Percentiles rank a stretch among this genome's conserved stretches.
These are phyloP conservation scores for Nannospalax galili DNA, from an alignment of 2,113 vertebrate genomes.

Conservation along the genomic window DNA sequence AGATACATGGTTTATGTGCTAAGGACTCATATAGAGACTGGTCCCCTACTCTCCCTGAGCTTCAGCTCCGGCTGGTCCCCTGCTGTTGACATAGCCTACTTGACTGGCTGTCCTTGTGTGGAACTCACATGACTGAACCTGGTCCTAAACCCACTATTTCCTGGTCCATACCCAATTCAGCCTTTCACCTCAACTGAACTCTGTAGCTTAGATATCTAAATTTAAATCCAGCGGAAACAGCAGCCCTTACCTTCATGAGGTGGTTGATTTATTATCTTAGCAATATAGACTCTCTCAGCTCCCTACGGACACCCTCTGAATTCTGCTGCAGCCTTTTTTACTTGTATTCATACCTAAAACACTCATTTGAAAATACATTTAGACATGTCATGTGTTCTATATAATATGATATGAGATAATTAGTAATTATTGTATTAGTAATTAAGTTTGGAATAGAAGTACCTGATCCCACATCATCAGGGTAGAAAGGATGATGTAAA, in stretches of 20 bases:
- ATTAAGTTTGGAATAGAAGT: neutral
- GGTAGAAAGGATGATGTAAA: too few relatives aligned
- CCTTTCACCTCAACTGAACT: too few relatives aligned
- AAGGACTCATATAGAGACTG: neutral
- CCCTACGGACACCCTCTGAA: neutral
- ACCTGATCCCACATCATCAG: neutral
- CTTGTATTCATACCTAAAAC: neutral
- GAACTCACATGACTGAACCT: neutral
- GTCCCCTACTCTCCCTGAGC: neutral
- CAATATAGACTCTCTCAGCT: too few relatives aligned
- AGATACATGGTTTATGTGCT: neutral
- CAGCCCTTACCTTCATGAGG: neutral
- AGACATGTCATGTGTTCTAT: neutral
- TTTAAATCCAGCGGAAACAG: neutral
- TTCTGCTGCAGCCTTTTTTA: too few relatives aligned
- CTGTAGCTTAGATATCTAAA: too few relatives aligned
- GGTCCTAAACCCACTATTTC: neutral
- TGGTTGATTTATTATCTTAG: too few relatives aligned
- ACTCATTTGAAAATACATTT: neutral
- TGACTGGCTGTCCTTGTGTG: too few relatives aligned
- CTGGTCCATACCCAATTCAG: neutral
- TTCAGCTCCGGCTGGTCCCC: neutral
- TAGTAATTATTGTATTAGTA: neutral
- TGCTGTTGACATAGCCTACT: too few relatives aligned
- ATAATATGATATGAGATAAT: too few relatives aligned